Conservation (phyloP, 2,113 vertebrate genomes). For the Laticauda laticaudata region DNA sequence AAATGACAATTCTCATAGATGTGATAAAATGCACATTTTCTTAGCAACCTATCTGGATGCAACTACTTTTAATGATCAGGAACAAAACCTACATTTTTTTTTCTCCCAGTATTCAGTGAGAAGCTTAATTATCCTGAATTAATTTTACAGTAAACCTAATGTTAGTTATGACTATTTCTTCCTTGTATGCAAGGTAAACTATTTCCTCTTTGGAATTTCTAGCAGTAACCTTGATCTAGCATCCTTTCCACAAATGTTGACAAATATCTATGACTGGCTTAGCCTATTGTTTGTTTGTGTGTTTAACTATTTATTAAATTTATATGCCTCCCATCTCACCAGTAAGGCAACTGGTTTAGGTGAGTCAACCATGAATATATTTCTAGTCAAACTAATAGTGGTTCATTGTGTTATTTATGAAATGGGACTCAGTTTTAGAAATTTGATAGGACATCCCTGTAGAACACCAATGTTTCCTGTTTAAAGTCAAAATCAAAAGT, state of each 20-base stretch:
- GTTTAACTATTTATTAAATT: neutral
- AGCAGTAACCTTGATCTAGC: neutral
- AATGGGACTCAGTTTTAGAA: slow-evolving; percentile 37
- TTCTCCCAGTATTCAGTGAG: neutral
- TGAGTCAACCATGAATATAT: neutral
- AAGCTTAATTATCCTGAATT: neutral
- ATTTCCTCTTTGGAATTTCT: neutral
- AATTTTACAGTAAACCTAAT: neutral
- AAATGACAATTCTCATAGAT: neutral
- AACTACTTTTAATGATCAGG: neutral
- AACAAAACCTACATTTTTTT: neutral
- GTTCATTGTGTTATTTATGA: slow-evolving; percentile 30
- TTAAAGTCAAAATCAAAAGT: slow-evolving; percentile 42
- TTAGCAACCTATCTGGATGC: neutral
- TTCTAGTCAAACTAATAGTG: neutral
- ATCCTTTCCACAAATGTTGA: neutral
- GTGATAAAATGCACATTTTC: neutral
- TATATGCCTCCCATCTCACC: neutral
- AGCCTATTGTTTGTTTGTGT: neutral
- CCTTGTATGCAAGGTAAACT: neutral
- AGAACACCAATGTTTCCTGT: slow-evolving; percentile 33
- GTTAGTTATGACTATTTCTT: neutral
- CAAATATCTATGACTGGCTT: neutral
- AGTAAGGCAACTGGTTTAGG: neutral
- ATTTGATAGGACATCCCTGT: slow-evolving; percentile 36